A percentile compares a stretch with the other conserved stretches of the same genome.
Evolutionary conservation across 2,888 invertebrate species (phyloP).

Genomic region (Agrotis ipsilon): DNA sequence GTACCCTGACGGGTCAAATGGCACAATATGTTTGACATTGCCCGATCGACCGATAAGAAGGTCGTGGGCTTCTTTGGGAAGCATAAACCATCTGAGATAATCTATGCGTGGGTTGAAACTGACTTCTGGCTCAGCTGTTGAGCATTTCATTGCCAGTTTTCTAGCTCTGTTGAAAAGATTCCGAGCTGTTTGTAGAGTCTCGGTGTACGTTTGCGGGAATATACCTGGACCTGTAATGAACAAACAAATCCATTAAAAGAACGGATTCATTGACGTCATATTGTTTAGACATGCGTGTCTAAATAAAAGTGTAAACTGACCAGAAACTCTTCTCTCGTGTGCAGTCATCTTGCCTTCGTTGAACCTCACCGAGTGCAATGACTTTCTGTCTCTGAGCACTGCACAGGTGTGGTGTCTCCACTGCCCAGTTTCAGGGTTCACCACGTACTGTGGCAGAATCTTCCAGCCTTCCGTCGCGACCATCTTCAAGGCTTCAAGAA

Average conservation of each 20-base stretch:
- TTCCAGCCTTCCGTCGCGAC: slow-evolving; percentile 97
- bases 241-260: slow-evolving; percentile 25
- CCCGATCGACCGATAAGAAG: slow-evolving; percentile 94
- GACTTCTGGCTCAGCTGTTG: slow-evolving; percentile 94
- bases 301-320: slow-evolving; percentile 71
- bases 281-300: slow-evolving; percentile 16
- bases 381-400: slow-evolving; percentile 95
- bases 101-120: slow-evolving; percentile 93
- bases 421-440: slow-evolving; percentile 97
- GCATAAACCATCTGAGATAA: slow-evolving; percentile 96
- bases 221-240: slow-evolving; percentile 91
- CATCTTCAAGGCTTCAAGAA: slow-evolving; percentile 96
- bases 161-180: slow-evolving; percentile 95
- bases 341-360: slow-evolving; percentile 94
- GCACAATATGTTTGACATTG: slow-evolving; percentile 94
- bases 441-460: slow-evolving; percentile 96
- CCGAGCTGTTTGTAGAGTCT: slow-evolving; percentile 95
- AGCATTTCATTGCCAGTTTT: slow-evolving; percentile 94
- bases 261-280: neutral
- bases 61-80: slow-evolving; percentile 96
- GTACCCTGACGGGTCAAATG: slow-evolving; percentile 93
- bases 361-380: slow-evolving; percentile 95
- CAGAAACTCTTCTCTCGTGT: slow-evolving; percentile 93
- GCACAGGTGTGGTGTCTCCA: slow-evolving; percentile 96
- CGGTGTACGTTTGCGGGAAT: slow-evolving; percentile 94